A percentile compares a stretch with the other conserved stretches of the same genome.
These are phyloP conservation scores for Thomomys bottae DNA, from an alignment of 2,113 vertebrate species.

Conservation along the genomic window DNA sequence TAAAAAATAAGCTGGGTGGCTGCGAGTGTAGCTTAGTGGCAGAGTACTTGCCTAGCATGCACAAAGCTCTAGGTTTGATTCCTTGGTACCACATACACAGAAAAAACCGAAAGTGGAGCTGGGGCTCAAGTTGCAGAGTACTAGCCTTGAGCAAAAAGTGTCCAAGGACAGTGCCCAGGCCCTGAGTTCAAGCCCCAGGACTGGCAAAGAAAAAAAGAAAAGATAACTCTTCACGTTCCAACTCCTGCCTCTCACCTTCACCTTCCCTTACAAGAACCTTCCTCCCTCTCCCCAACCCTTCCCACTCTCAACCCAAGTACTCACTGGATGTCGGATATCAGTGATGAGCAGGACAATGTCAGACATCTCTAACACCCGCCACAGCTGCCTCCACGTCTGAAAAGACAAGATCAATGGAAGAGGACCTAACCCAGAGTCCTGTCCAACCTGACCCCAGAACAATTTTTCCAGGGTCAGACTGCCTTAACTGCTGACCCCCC, in stretches of 20 bases:
- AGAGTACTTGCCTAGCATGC: no score
- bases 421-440: background rate
- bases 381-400: constrained; percentile 95
- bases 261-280: background rate
- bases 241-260: background rate
- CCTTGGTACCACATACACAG: no score
- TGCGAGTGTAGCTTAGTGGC: no score
- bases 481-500: background rate
- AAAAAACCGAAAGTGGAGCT: no score
- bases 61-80: no score
- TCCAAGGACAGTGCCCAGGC: no score
- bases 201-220: background rate
- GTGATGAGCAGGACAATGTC: constrained; percentile 94
- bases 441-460: background rate
- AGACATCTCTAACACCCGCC: constrained; percentile 96
- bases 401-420: constrained; percentile 8
- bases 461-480: background rate
- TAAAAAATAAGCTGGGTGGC: no score
- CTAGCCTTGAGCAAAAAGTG: no score
- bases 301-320: constrained; percentile 24
- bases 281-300: background rate
- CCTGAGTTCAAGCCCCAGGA: background rate
- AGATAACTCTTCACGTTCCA: background rate
- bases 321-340: constrained; percentile 93
- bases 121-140: background rate